phyloP scores from a whole-genome alignment of 2,888 invertebrate genomes.

The Rambutsinella grinnellia region DNA sequence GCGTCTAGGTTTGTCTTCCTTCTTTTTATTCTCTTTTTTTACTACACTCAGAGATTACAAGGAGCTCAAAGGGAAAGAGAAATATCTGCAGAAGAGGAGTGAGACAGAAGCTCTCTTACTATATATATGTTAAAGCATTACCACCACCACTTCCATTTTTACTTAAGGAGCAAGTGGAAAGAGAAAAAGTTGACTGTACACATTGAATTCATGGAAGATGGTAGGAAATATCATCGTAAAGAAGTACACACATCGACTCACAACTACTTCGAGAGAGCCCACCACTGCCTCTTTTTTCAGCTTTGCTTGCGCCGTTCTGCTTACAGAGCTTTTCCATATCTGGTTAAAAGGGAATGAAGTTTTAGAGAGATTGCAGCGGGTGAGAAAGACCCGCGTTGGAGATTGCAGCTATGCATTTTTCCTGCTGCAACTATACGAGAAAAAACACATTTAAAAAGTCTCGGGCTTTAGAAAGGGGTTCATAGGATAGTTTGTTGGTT shows the following conservation, averaged over 20 bases:
- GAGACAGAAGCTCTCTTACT: conserved; percentile 10
- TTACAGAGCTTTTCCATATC: background rate
- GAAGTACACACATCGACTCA: conserved; percentile 56
- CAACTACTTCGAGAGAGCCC: conserved; percentile 46
- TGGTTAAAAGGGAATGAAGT: conserved; percentile 3
- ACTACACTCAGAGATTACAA: conserved; percentile 7
- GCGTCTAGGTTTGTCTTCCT: conserved; percentile 40
- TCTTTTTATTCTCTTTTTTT: conserved; percentile 28
- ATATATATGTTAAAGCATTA: conserved; percentile 41
- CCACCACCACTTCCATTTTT: conserved; percentile 13
- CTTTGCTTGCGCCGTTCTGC: no score
- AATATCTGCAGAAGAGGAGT: conserved; percentile 21
- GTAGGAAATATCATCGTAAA: conserved; percentile 55
- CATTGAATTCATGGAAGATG: conserved; percentile 38
- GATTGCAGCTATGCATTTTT: conserved; percentile 42
- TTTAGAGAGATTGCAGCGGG: conserved; percentile 41
- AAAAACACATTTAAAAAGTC: conserved; percentile 46
- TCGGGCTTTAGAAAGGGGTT: conserved; percentile 3
- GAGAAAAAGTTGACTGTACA: conserved; percentile 5
- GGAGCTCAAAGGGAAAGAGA: conserved; percentile 25
- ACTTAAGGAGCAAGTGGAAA: conserved; percentile 3
- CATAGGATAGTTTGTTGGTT: background rate
- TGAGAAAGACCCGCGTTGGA: conserved; percentile 47
- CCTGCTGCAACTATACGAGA: no score
- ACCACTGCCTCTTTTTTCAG: conserved; percentile 20